A percentile compares a stretch with the other conserved stretches of the same genome.
phyloP scores from a whole-genome alignment of 2,113 vertebrate genomes.

The Rousettus leschenaultii region DNA sequence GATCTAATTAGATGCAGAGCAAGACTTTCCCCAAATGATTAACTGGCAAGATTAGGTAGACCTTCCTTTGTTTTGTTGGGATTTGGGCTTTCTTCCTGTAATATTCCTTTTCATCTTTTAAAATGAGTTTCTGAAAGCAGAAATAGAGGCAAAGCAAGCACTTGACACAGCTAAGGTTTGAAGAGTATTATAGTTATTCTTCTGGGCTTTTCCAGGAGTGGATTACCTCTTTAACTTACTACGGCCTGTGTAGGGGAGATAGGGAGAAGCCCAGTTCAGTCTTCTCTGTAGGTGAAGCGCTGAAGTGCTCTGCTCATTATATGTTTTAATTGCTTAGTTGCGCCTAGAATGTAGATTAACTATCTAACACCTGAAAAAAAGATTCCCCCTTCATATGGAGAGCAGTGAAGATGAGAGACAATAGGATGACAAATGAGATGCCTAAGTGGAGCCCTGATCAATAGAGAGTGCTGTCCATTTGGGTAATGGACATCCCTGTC shows the following conservation, averaged over 20 bases:
- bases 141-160: constrained; percentile 42
- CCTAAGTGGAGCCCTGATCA: constrained; percentile 88
- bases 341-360: constrained; percentile 83
- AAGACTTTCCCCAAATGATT: constrained; percentile 70
- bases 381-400: constrained; percentile 77
- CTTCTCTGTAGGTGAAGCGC: constrained; percentile 21
- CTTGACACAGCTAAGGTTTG: constrained; percentile 53
- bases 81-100: constrained; percentile 61
- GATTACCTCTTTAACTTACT: constrained; percentile 60
- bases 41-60: constrained; percentile 71
- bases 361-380: constrained; percentile 74
- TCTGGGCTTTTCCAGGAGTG: constrained; percentile 39
- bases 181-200: constrained; percentile 48
- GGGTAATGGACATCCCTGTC: constrained; percentile 92
- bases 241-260: background rate
- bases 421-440: constrained; percentile 87
- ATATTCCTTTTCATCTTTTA: constrained; percentile 61
- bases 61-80: constrained; percentile 66
- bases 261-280: constrained; percentile 19
- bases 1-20: constrained; percentile 75
- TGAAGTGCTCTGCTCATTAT: constrained; percentile 34
- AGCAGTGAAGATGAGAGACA: constrained; percentile 83
- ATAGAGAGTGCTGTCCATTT: constrained; percentile 94
- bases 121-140: constrained; percentile 71
- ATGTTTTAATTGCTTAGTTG: constrained; percentile 80